Evolutionary conservation across 1,140 invertebrate genomes (phyloP).

Genomic region (Colletes latitarsis): DNA sequence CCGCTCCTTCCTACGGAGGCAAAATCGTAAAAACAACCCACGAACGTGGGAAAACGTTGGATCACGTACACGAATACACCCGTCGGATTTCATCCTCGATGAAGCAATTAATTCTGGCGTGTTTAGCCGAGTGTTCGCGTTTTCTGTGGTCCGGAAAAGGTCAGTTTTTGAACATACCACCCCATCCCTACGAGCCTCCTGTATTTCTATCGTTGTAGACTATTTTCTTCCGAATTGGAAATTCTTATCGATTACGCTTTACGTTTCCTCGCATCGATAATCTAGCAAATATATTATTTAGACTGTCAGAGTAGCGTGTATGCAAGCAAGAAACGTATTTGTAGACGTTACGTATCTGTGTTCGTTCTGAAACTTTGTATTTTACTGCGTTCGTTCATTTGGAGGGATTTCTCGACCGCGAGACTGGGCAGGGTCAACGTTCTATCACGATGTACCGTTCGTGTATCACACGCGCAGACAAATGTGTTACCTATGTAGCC

Average conservation of each 20-base stretch:
- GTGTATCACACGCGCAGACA: constrained; percentile 24
- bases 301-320: no score
- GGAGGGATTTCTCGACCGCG: constrained; percentile 30
- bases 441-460: constrained; percentile 42
- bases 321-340: neutral
- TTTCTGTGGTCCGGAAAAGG: neutral
- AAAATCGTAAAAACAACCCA: neutral
- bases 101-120: neutral
- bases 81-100: constrained; percentile 8
- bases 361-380: neutral
- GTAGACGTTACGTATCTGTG: neutral
- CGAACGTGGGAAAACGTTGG: neutral
- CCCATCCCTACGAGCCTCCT: neutral
- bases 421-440: constrained; percentile 55
- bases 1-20: neutral
- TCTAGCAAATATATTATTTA: neutral
- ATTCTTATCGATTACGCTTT: no score
- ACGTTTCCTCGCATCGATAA: no score
- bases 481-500: neutral
- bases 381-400: constrained; percentile 29
- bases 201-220: no score
- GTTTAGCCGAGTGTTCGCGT: neutral
- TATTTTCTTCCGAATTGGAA: neutral
- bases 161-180: neutral
- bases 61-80: neutral